A percentile compares a stretch with the other conserved stretches of the same genome.
These are phyloP conservation scores for Clarias fuscus DNA, from an alignment of 2,797 vertebrate species.

Conservation along the genomic window DNA sequence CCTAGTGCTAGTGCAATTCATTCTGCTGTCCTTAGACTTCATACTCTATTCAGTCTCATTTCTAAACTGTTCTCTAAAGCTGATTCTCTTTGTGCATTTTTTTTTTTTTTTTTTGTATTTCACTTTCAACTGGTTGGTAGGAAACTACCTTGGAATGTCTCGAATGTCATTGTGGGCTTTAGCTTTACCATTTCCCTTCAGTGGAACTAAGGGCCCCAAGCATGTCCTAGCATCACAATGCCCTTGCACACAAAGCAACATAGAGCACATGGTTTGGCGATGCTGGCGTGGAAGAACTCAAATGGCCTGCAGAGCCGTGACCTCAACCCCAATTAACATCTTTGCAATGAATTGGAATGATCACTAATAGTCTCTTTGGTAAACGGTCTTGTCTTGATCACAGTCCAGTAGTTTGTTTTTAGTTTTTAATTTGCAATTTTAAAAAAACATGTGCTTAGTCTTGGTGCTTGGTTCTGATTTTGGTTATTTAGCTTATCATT, in stretches of 20 bases:
- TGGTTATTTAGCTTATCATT: not conserved
- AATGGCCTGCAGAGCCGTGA: not conserved
- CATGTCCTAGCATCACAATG: not conserved
- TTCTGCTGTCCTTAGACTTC: not conserved
- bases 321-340: not conserved
- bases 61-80: not conserved
- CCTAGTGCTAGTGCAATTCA: constrained; percentile 9
- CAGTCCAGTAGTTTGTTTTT: not conserved
- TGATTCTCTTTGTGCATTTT: not conserved
- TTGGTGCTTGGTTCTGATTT: not conserved
- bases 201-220: not conserved
- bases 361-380: not conserved
- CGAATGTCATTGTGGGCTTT: too few relatives aligned
- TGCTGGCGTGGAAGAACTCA: not conserved
- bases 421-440: not conserved
- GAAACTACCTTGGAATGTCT: not conserved
- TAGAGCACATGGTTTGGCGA: not conserved
- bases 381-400: not conserved
- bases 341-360: not conserved
- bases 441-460: too few relatives aligned
- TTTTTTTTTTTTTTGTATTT: not conserved
- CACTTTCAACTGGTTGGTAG: not conserved
- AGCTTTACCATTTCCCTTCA: not conserved
- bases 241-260: not conserved
- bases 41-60: not conserved